phyloP scores from a whole-genome alignment of 2,113 vertebrate species.

The Abramis brama region DNA sequence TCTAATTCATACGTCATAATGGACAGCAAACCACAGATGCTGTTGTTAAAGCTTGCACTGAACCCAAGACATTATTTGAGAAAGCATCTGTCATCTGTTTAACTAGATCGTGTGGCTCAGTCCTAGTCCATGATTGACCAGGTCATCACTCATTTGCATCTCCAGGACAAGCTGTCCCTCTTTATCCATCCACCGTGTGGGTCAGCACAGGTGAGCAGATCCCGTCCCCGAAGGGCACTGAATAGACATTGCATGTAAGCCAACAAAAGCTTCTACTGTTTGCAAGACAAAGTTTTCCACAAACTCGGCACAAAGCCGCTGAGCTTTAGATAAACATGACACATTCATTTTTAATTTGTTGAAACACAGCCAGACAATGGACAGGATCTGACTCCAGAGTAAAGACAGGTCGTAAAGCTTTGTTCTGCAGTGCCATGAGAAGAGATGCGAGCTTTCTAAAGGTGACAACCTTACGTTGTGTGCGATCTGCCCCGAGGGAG shows the following conservation, averaged over 20 bases:
- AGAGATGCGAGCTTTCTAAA: conserved; percentile 18
- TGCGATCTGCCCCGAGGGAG: not conserved
- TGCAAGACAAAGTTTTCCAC: conserved; percentile 24
- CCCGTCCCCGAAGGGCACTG: not conserved
- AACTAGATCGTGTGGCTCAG: not conserved
- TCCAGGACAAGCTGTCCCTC: conserved; percentile 17
- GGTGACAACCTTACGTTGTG: conserved; percentile 28
- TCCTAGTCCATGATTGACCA: not conserved
- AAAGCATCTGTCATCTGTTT: conserved; percentile 12
- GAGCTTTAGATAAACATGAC: conserved; percentile 33
- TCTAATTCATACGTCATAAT: not conserved
- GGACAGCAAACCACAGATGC: not conserved
- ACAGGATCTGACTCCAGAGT: not conserved
- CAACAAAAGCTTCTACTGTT: conserved; percentile 29
- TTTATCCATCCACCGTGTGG: not conserved
- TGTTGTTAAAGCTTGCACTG: not conserved
- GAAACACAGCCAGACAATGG: conserved; percentile 17
- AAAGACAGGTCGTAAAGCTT: not conserved
- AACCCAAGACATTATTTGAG: too few relatives aligned
- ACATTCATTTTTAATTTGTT: conserved; percentile 40
- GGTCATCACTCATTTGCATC: conserved; percentile 17
- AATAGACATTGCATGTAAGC: not conserved
- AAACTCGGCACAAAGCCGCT: conserved; percentile 7
- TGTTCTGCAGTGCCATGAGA: not conserved
- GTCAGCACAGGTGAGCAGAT: not conserved